Percentiles rank a stretch among this genome's conserved stretches.
Conservation (phyloP, 2,888 invertebrate genomes). For the Thymelicus acteon region DNA sequence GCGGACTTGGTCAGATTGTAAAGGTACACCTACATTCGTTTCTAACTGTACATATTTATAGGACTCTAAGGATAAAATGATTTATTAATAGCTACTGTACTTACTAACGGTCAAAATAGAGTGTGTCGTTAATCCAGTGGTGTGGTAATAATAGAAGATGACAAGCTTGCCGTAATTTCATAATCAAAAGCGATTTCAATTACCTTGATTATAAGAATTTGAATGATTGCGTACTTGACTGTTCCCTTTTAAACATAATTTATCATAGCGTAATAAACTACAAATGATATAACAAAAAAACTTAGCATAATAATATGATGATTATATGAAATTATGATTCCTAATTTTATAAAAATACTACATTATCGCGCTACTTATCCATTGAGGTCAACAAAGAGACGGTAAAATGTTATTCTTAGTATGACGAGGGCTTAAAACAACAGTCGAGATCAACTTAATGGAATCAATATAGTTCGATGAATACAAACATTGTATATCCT, state of each 20-base stretch:
- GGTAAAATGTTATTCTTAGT: not conserved
- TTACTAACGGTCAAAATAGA: slow-evolving; percentile 33
- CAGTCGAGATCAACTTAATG: not conserved
- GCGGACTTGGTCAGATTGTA: not conserved
- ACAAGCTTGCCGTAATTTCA: slow-evolving; percentile 7
- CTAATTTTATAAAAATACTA: too few relatives aligned
- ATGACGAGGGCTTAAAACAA: slow-evolving; percentile 3
- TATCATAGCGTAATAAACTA: slow-evolving; percentile 29
- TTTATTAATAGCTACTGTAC: slow-evolving; percentile 17
- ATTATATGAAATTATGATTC: too few relatives aligned
- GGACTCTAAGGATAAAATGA: not conserved
- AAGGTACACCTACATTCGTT: not conserved
- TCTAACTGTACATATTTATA: not conserved
- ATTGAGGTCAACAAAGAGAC: not conserved
- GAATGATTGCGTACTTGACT: slow-evolving; percentile 36
- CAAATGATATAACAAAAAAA: not conserved
- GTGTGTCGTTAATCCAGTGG: slow-evolving; percentile 4
- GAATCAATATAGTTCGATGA: not conserved
- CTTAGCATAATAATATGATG: not conserved
- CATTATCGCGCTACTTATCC: not conserved
- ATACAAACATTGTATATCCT: not conserved
- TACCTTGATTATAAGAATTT: slow-evolving; percentile 31
- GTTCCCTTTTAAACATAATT: slow-evolving; percentile 30
- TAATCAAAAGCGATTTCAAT: slow-evolving; percentile 1
- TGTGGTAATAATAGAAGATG: slow-evolving; percentile 17